These are phyloP conservation scores for Malthinus flaveolus DNA, from an alignment of 2,888 invertebrate species.

Conservation along the genomic window DNA sequence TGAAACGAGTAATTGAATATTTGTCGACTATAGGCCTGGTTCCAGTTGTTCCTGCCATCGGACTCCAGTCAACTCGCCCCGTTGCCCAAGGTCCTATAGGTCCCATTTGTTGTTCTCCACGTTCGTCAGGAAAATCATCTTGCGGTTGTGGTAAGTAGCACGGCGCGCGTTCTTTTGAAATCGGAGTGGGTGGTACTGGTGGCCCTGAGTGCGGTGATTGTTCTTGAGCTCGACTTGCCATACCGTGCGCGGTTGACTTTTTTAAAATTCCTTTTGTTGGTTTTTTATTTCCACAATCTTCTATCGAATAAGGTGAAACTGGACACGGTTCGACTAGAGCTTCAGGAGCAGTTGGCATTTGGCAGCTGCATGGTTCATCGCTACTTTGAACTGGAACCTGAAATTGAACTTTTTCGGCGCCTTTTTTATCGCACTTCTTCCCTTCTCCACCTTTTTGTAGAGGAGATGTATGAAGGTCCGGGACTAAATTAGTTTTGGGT, in stretches of 20 bases:
- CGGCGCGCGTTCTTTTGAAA: slow-evolving; percentile 42
- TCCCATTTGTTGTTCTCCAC: slow-evolving; percentile 54
- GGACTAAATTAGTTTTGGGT: slow-evolving; percentile 34
- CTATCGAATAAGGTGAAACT: slow-evolving; percentile 26
- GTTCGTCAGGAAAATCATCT: slow-evolving; percentile 53
- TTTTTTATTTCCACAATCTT: slow-evolving; percentile 21
- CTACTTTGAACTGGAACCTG: background rate
- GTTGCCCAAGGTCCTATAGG: slow-evolving; percentile 69
- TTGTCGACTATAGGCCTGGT: slow-evolving; percentile 75
- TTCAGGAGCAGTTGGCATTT: background rate
- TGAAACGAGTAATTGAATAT: slow-evolving; percentile 74
- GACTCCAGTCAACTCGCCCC: slow-evolving; percentile 75
- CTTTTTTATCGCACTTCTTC: background rate
- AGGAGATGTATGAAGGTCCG: slow-evolving; percentile 39
- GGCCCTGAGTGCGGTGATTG: slow-evolving; percentile 20
- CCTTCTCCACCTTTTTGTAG: slow-evolving; percentile 5
- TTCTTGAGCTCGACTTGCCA: slow-evolving; percentile 8
- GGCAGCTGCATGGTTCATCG: background rate
- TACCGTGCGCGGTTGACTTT: background rate
- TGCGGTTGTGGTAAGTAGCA: slow-evolving; percentile 63
- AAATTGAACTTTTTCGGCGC: background rate
- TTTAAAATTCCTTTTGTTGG: slow-evolving; percentile 32
- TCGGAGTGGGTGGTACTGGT: slow-evolving; percentile 23
- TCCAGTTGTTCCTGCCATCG: slow-evolving; percentile 70
- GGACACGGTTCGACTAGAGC: slow-evolving; percentile 23